phyloP scores from a whole-genome alignment of 1,140 invertebrate genomes.

The Mamestra configurata region DNA sequence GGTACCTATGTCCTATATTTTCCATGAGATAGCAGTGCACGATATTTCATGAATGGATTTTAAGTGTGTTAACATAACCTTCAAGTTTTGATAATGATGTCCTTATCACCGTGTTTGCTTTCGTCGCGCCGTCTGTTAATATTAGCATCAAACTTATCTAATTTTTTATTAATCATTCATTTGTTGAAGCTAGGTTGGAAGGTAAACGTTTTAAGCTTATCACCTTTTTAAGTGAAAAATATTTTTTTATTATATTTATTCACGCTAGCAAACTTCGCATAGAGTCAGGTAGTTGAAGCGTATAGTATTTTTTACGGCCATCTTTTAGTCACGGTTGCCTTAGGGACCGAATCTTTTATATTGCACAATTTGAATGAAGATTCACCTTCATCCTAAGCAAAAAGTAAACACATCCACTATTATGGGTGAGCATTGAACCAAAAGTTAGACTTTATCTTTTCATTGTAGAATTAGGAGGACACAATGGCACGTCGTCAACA shows the following conservation, averaged over 20 bases:
- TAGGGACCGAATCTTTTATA: conserved; percentile 82
- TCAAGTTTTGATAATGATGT: conserved; percentile 72
- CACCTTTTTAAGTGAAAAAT: conserved; percentile 6
- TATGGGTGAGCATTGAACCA: conserved; percentile 82
- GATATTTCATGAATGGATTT: conserved; percentile 71
- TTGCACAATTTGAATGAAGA: conserved; percentile 80
- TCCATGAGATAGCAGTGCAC: conserved; percentile 15
- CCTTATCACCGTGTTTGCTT: conserved; percentile 80
- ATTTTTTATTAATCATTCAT: conserved; percentile 43
- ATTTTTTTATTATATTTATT: conserved; percentile 31
- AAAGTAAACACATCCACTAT: conserved; percentile 83
- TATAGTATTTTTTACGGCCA: conserved; percentile 71
- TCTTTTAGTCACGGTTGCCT: conserved; percentile 81
- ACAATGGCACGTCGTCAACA: conserved; percentile 80
- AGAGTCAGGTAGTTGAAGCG: conserved; percentile 65
- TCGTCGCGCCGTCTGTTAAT: conserved; percentile 75
- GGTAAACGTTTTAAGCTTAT: conserved; percentile 33
- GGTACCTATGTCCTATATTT: conserved; percentile 11
- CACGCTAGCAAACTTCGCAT: conserved; percentile 24
- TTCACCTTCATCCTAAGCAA: conserved; percentile 77
- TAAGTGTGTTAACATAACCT: conserved; percentile 67
- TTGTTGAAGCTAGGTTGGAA: conserved; percentile 29
- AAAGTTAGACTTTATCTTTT: conserved; percentile 78
- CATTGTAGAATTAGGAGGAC: conserved; percentile 76
- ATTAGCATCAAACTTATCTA: conserved; percentile 47